These are phyloP conservation scores for Trichogramma dendrolimi DNA, from an alignment of 2,888 invertebrate species.

Conservation along the genomic window DNA sequence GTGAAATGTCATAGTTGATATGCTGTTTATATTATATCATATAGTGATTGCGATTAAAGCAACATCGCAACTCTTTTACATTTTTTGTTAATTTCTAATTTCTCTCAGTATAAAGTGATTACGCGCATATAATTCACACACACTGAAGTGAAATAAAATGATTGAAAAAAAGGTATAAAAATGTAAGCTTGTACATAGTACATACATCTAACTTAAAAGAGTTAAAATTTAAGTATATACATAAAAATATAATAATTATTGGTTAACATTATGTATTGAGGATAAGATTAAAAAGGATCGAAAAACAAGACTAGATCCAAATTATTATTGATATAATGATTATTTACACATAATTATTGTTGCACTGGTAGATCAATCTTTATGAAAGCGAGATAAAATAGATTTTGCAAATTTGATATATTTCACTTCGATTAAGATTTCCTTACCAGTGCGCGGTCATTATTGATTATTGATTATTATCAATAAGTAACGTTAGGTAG, in stretches of 20 bases:
- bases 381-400: no score
- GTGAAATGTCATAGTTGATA: slow-evolving; percentile 18
- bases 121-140: slow-evolving; percentile 19
- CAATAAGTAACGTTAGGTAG: slow-evolving; percentile 47
- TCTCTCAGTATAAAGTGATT: slow-evolving; percentile 27
- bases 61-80: slow-evolving; percentile 24
- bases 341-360: not conserved
- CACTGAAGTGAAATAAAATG: slow-evolving; percentile 24
- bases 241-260: slow-evolving; percentile 43
- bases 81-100: slow-evolving; percentile 21
- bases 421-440: slow-evolving; percentile 28
- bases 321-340: not conserved
- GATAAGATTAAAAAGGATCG: slow-evolving; percentile 28
- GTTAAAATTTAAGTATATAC: slow-evolving; percentile 40
- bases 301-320: slow-evolving; percentile 33
- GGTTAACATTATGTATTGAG: slow-evolving; percentile 42
- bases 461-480: not conserved
- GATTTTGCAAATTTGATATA: not conserved
- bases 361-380: no score
- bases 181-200: slow-evolving; percentile 49
- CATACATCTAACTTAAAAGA: slow-evolving; percentile 50
- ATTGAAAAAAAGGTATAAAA: slow-evolving; percentile 30
- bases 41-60: slow-evolving; percentile 25
- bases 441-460: slow-evolving; percentile 28
- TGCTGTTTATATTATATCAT: slow-evolving; percentile 18